Evolutionary conservation across 1,140 invertebrate species (phyloP).

Genomic region (Musca vetustissima): DNA sequence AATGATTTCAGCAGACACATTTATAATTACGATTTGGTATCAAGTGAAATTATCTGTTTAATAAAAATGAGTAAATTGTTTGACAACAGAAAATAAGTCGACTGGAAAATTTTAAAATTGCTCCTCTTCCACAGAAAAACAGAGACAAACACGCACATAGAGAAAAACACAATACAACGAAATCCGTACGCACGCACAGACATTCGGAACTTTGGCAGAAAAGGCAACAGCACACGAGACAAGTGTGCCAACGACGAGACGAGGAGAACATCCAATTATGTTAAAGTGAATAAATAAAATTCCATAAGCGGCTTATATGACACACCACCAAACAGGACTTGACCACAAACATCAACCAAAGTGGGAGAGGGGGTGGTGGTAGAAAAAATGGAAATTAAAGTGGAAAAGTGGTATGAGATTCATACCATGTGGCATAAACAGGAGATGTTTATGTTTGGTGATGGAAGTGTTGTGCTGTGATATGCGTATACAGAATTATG

Average conservation of each 20-base stretch:
- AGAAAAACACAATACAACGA: not conserved
- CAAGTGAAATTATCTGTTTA: conserved; percentile 15
- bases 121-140: conserved; percentile 39
- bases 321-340: conserved; percentile 9
- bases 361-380: not conserved
- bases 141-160: not conserved
- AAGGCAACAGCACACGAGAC: no score
- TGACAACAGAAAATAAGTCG: conserved; percentile 43
- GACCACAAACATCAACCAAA: conserved; percentile 5
- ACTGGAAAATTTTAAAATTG: conserved; percentile 57
- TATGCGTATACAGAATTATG: no score
- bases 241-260: no score
- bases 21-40: no score
- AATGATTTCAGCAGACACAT: no score
- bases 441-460: no score
- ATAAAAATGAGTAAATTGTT: conserved; percentile 19
- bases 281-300: conserved; percentile 46
- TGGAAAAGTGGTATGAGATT: no score
- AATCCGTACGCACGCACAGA: not conserved
- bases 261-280: conserved; percentile 35
- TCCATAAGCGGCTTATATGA: conserved; percentile 44
- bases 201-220: not conserved
- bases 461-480: no score
- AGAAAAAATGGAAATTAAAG: no score
- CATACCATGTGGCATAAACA: no score